Conservation (phyloP, 2,113 vertebrate species). For the Colinus virginianus region DNA sequence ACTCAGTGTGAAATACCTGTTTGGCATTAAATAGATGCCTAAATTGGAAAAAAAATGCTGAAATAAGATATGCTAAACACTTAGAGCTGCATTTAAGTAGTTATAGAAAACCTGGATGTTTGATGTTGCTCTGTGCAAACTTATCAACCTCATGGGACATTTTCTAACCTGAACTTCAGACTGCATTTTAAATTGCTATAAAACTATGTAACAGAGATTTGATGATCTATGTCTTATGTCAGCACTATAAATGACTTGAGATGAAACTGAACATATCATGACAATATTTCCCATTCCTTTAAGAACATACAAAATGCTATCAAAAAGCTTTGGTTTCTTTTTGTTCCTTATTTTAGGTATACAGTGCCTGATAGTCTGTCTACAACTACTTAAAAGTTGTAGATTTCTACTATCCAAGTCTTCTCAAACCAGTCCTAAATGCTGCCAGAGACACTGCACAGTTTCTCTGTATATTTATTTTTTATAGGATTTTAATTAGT, state of each 20-base stretch:
- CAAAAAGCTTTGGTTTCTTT: background rate
- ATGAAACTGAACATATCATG: background rate
- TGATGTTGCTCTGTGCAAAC: background rate
- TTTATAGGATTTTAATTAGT: background rate
- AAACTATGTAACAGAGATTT: background rate
- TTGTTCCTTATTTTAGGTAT: background rate
- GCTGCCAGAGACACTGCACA: background rate
- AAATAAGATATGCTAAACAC: background rate
- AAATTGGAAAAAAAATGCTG: background rate
- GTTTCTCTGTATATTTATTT: background rate
- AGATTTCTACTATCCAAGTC: background rate
- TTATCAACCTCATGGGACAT: background rate
- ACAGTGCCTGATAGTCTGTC: background rate
- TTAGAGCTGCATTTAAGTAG: background rate
- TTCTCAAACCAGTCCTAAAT: background rate
- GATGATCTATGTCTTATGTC: background rate
- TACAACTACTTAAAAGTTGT: background rate
- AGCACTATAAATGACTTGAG: background rate
- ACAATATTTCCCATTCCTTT: background rate
- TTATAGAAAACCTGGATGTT: rapidly evolving
- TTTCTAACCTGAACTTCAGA: background rate
- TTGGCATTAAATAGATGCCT: background rate
- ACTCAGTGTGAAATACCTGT: background rate
- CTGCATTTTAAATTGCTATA: background rate
- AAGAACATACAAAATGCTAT: background rate